phyloP scores from a whole-genome alignment of 2,113 vertebrate species.

The Engystomops pustulosus region DNA sequence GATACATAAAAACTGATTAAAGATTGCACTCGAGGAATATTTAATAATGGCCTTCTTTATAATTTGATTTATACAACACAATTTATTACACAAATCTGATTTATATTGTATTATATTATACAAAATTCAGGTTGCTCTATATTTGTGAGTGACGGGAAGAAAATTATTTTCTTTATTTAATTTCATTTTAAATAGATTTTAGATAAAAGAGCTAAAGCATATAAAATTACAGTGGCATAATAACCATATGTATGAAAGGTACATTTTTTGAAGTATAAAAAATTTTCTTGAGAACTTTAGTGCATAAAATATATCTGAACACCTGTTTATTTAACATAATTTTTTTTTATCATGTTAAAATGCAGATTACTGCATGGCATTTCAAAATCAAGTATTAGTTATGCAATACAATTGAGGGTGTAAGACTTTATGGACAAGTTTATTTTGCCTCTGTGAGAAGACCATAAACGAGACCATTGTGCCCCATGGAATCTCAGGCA shows the following conservation, averaged over 20 bases:
- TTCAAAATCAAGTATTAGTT: too few species aligned
- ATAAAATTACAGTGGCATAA: conserved; percentile 29
- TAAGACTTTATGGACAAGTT: too few species aligned
- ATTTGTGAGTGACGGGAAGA: conserved; percentile 21
- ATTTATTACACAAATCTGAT: conserved; percentile 66
- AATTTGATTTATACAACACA: conserved; percentile 69
- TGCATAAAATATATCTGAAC: not conserved
- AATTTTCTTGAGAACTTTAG: conserved; percentile 1
- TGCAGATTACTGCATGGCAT: too few species aligned
- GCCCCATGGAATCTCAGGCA: too few species aligned
- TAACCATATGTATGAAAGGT: conserved; percentile 22
- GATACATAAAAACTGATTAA: conserved; percentile 80
- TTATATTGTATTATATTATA: conserved; percentile 61
- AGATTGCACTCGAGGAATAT: conserved; percentile 70
- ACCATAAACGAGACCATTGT: too few species aligned
- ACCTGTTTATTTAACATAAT: not conserved
- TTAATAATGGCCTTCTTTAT: conserved; percentile 64
- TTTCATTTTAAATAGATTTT: conserved; percentile 37
- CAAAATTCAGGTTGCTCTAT: not conserved
- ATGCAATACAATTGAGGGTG: too few species aligned
- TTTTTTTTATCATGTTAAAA: too few species aligned
- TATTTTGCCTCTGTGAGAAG: too few species aligned
- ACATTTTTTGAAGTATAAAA: conserved; percentile 2
- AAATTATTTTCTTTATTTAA: conserved; percentile 42
- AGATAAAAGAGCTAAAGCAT: conserved; percentile 44